A percentile compares a stretch with the other conserved stretches of the same genome.
These are phyloP conservation scores for Colletes gigas DNA, from an alignment of 1,140 invertebrate species.

Conservation along the genomic window DNA sequence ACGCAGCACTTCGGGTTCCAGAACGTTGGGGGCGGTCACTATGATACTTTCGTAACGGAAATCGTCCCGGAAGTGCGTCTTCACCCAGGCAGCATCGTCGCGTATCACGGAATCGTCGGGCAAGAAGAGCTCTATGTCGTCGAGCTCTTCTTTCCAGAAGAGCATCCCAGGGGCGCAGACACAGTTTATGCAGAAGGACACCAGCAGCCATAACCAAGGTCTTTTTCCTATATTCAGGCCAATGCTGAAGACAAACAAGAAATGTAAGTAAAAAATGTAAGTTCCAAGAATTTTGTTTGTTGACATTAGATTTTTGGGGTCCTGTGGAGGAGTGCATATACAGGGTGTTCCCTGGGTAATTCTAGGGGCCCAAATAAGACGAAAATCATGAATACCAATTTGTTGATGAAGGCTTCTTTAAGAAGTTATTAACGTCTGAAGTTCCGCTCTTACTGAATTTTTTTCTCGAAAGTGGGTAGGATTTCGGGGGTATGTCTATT, in stretches of 20 bases:
- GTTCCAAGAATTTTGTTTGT: no score
- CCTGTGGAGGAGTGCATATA: no score
- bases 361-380: no score
- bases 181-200: conserved; percentile 68
- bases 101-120: conserved; percentile 71
- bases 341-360: no score
- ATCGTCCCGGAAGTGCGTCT: conserved; percentile 76
- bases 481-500: no score
- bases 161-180: conserved; percentile 68
- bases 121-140: conserved; percentile 70
- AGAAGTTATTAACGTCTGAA: no score
- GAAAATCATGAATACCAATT: no score
- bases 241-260: conserved; percentile 65
- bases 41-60: conserved; percentile 79
- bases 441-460: no score
- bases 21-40: conserved; percentile 78
- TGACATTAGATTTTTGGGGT: no score
- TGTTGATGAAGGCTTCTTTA: no score
- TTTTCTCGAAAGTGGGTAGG: no score
- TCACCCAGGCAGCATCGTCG: conserved; percentile 74
- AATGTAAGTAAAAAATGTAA: no score
- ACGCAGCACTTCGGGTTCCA: conserved; percentile 76
- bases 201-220: conserved; percentile 74
- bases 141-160: conserved; percentile 72
- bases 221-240: conserved; percentile 73